Conservation (phyloP, 2,113 vertebrate genomes). For the Megaceryle maxima region DNA sequence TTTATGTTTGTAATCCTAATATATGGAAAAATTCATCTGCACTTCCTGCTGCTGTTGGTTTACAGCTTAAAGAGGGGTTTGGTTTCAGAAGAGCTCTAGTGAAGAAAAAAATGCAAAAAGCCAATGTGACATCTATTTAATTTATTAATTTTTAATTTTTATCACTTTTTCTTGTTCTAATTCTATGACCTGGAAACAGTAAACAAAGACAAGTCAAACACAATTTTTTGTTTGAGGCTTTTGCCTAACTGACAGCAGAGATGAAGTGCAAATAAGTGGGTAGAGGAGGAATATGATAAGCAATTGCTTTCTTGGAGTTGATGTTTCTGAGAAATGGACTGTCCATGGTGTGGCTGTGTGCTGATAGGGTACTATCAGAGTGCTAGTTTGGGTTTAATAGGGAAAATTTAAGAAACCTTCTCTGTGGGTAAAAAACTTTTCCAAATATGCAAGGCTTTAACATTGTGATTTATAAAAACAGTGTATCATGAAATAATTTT, state of each 20-base stretch:
- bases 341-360: background rate
- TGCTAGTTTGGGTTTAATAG: background rate
- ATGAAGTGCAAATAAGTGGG: background rate
- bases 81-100: background rate
- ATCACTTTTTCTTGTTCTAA: background rate
- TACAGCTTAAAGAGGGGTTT: background rate
- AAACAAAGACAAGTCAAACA: background rate
- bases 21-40: background rate
- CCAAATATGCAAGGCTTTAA: background rate
- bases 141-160: background rate
- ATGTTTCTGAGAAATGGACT: constrained; percentile 38
- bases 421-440: background rate
- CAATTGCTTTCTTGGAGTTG: constrained; percentile 41
- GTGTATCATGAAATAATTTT: background rate
- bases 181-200: background rate
- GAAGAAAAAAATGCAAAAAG: background rate
- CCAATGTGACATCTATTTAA: background rate
- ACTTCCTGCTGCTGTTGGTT: background rate
- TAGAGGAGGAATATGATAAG: constrained; percentile 36
- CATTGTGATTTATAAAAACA: background rate
- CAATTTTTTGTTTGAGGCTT: background rate
- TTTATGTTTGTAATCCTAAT: background rate
- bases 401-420: background rate
- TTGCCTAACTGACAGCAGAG: background rate
- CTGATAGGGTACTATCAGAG: constrained; percentile 3